These are phyloP conservation scores for Leptopilina drosophilae DNA, from an alignment of 2,888 invertebrate genomes.

Conservation along the genomic window DNA sequence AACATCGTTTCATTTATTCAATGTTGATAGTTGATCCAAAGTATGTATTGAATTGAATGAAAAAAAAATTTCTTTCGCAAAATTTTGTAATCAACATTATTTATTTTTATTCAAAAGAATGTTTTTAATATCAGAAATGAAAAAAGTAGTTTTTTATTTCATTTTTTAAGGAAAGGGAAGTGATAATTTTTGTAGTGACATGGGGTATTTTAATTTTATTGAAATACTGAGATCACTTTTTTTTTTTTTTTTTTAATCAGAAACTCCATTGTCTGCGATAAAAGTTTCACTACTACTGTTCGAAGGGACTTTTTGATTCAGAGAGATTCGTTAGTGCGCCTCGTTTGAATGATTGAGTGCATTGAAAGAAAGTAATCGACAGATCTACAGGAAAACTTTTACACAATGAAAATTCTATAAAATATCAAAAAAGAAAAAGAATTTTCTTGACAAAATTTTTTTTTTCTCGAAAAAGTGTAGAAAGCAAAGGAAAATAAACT, in stretches of 20 bases:
- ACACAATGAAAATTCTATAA: not conserved
- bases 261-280: slow-evolving; percentile 37
- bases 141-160: not conserved
- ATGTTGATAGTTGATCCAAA: not conserved
- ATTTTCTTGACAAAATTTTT: too few relatives aligned
- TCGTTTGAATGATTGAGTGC: slow-evolving; percentile 49
- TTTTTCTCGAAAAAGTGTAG: too few relatives aligned
- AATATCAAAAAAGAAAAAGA: not conserved
- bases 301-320: slow-evolving; percentile 7
- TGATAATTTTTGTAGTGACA: not conserved
- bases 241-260: slow-evolving; percentile 6
- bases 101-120: too few relatives aligned
- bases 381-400: not conserved
- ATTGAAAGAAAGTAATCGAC: not conserved
- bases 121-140: too few relatives aligned
- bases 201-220: not conserved
- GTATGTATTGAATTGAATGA: too few relatives aligned
- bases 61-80: too few relatives aligned
- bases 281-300: not conserved
- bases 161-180: not conserved
- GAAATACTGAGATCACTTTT: not conserved
- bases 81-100: too few relatives aligned
- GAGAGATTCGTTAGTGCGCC: slow-evolving; percentile 43
- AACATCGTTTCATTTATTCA: not conserved
- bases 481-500: too few relatives aligned